Evolutionary conservation across 2,113 vertebrate species (phyloP).

Genomic region (Anolis carolinensis): DNA sequence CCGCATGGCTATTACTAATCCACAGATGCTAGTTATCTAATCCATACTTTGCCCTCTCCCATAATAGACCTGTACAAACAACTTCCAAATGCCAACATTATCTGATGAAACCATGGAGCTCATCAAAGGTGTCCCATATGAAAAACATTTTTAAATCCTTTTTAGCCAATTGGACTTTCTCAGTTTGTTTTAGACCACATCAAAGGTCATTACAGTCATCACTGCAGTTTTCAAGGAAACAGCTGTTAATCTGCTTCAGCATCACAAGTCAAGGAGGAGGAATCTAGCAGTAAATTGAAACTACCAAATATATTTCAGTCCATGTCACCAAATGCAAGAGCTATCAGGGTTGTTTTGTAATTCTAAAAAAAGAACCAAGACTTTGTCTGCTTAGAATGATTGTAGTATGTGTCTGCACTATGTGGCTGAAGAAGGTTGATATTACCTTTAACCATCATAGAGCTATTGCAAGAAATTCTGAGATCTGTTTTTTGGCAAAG

Average conservation of each 20-base stretch:
- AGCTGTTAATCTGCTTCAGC: no score
- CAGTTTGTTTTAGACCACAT: background rate
- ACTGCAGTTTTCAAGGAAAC: slow-evolving; percentile 2
- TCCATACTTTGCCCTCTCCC: background rate
- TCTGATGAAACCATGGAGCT: background rate
- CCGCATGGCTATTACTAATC: background rate
- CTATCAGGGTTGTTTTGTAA: no score
- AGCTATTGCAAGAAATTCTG: no score
- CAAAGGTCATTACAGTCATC: slow-evolving; percentile 1
- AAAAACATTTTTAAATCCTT: background rate
- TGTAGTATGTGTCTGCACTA: background rate
- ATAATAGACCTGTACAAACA: background rate
- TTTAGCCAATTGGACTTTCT: background rate
- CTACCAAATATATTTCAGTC: no score
- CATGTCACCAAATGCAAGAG: no score
- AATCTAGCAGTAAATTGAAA: no score
- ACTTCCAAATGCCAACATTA: slow-evolving; percentile 12
- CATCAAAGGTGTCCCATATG: background rate
- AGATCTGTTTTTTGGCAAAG: no score
- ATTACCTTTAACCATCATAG: no score
- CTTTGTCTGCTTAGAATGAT: background rate
- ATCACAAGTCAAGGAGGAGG: no score
- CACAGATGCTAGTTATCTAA: background rate
- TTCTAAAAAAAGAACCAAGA: no score
- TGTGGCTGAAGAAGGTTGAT: no score